A percentile compares a stretch with the other conserved stretches of the same genome.
Conservation (phyloP, 2,797 vertebrate species). For the Anolis apletophallus region DNA sequence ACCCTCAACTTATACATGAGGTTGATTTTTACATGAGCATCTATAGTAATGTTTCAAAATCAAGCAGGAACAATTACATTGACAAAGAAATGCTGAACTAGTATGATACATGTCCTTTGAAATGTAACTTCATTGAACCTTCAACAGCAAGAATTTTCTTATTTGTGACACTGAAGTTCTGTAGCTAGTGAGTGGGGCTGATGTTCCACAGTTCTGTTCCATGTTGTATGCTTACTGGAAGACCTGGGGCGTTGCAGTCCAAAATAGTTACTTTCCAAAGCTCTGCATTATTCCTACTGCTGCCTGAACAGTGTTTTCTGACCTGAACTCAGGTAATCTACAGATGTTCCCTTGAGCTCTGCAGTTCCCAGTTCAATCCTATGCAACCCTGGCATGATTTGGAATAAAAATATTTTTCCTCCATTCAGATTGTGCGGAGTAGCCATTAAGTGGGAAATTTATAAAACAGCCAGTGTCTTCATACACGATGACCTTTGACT, state of each 20-base stretch:
- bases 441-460: slow-evolving; percentile 27
- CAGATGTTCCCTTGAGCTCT: background rate
- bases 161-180: too few relatives aligned
- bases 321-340: background rate
- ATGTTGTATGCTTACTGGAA: too few relatives aligned
- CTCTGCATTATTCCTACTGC: background rate
- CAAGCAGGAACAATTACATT: too few relatives aligned
- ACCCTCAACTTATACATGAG: too few relatives aligned
- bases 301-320: background rate
- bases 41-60: too few relatives aligned
- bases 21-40: too few relatives aligned
- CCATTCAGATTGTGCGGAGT: slow-evolving; percentile 32
- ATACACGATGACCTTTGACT: slow-evolving; percentile 40
- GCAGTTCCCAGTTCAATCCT: background rate
- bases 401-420: background rate
- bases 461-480: slow-evolving; percentile 49
- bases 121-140: too few relatives aligned
- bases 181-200: background rate
- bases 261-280: too few relatives aligned
- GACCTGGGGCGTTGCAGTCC: too few relatives aligned
- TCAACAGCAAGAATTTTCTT: too few relatives aligned
- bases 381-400: background rate
- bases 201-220: background rate
- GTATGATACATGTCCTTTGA: too few relatives aligned
- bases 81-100: too few relatives aligned